These are phyloP conservation scores for Aspidiotus destructor DNA, from an alignment of 2,888 invertebrate species.

Conservation along the genomic window DNA sequence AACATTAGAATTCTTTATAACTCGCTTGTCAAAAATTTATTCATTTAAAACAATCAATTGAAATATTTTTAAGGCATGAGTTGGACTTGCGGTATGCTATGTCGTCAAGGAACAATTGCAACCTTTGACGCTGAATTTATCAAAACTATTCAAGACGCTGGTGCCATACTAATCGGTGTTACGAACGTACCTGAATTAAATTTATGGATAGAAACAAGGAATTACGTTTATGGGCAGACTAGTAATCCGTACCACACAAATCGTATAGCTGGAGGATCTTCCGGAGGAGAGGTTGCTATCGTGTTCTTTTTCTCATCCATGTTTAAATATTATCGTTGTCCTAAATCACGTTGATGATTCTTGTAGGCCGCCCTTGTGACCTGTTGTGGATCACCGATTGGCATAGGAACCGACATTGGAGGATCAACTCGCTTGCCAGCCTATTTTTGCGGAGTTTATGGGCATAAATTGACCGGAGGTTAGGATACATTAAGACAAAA, in stretches of 20 bases:
- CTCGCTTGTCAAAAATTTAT: slow-evolving; percentile 32
- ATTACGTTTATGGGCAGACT: slow-evolving; percentile 78
- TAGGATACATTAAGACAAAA: background rate
- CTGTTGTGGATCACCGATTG: slow-evolving; percentile 69
- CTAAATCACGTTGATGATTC: background rate
- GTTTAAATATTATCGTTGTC: background rate
- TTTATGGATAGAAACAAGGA: slow-evolving; percentile 84
- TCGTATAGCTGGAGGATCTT: slow-evolving; percentile 82
- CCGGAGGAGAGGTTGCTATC: slow-evolving; percentile 61
- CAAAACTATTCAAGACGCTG: slow-evolving; percentile 59
- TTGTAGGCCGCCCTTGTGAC: slow-evolving; percentile 50
- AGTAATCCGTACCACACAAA: slow-evolving; percentile 83
- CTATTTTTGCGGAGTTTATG: slow-evolving; percentile 81
- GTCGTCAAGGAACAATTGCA: slow-evolving; percentile 54
- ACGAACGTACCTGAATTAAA: slow-evolving; percentile 93
- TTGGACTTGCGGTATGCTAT: slow-evolving; percentile 56
- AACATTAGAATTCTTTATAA: background rate
- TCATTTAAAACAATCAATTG: background rate
- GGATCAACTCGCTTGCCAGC: slow-evolving; percentile 90
- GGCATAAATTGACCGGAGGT: slow-evolving; percentile 62
- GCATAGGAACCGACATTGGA: slow-evolving; percentile 90
- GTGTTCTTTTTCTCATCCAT: background rate
- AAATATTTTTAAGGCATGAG: slow-evolving; percentile 42
- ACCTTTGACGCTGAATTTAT: slow-evolving; percentile 71
- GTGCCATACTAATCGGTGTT: slow-evolving; percentile 74